Evolutionary conservation across 2,797 vertebrate genomes (phyloP), one percentile per base, ranked within the genome.

Genomic region (Phoebastria nigripes): DNA sequence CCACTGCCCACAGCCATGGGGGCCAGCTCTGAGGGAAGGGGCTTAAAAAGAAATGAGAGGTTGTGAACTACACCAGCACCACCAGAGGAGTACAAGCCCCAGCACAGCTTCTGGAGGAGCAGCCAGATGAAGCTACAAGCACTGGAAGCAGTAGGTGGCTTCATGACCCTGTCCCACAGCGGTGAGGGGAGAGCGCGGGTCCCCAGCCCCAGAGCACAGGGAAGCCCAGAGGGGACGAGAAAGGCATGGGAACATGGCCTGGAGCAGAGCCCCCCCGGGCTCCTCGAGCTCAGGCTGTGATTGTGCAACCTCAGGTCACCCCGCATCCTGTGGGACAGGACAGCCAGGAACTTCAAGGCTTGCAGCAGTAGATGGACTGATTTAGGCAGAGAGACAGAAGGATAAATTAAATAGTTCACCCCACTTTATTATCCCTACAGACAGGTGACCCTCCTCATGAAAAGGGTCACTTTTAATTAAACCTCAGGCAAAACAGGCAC

Each of bases 391-490:
- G 16, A 78, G 25, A 87, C 24, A 82, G 69, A 63, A 59, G 25
- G 35, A 77, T 59, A 77, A 90, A 52, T 78, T 82, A 83, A 91
- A 90, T 44, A 93, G 74, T 47, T 87, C 47, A 93, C 8, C 22
- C 22, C 47, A 47, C 47, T 97, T 96, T 92, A 95, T 96, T 95
- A 92, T 10, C 29, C 47, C 71, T 87, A 82, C 70, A 63, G 44
- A 79, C 20, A 73, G 28, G 18, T 24, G 49, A 78, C 26, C 39
- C 63, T 55, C 33, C 46, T 79, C 28, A 69, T 8, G 28, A 82
- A 83, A 54, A 92, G 10, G 46, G 58, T 65, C 33, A 7, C 66
- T 69, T 81, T 59, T 80, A 91, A 66, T 41, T 47, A 80, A 89
- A 72, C 29, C 39, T 70, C 41, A 84, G 74, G 59, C 44, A 92